Evolutionary conservation across 2,888 invertebrate species (phyloP), one percentile per base, ranked within the genome.

Genomic region (Octonoba sinensis): DNA sequence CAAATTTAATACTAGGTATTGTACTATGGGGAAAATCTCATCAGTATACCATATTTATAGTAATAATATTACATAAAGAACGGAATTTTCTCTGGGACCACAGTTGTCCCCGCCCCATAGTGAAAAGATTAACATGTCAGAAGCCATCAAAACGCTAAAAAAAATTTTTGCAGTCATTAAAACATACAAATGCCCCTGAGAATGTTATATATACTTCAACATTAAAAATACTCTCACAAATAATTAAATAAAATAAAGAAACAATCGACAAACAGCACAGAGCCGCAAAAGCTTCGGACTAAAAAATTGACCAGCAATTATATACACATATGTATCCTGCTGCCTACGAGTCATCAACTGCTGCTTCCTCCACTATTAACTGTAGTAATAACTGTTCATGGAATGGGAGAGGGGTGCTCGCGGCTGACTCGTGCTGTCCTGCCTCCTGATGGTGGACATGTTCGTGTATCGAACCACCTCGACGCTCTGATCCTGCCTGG

Each of bases 341-440:
- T 12, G n/a, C 51, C 46, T 18, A n/a, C 15, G n/a, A 22, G 22
- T 16, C 6, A 27, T 27, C 2, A 3, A 36, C 11, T 6, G 3
- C 36, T 8, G 36, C 36, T 11, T 2, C 8, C 1, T 6, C 8
- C 36, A 69, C 22, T 36, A 67, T 67, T 74, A 86, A 82, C 85
- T 85, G 82, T 86, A 86, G 60, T 85, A 85, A 69, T 84, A 85
- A 66, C 85, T 85, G 73, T 85, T 86, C 73, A 85, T 81, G 60
- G 70, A 84, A 67, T 85, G 83, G n/a, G 84, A 83, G 22, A 86
- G 70, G 6, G 85, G 85, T 11, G 86, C 85, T 47, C 93, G 90
- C 0, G 93, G 91, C 87, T 87, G 86, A 70, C 86, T 87, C 71
- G 87, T 87, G 82, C 86, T 85, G 57, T 87, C 87, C 66, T 86